These are phyloP conservation scores for Habrosyne pyritoides DNA, from an alignment of 2,888 invertebrate genomes.

Conservation along the genomic window DNA sequence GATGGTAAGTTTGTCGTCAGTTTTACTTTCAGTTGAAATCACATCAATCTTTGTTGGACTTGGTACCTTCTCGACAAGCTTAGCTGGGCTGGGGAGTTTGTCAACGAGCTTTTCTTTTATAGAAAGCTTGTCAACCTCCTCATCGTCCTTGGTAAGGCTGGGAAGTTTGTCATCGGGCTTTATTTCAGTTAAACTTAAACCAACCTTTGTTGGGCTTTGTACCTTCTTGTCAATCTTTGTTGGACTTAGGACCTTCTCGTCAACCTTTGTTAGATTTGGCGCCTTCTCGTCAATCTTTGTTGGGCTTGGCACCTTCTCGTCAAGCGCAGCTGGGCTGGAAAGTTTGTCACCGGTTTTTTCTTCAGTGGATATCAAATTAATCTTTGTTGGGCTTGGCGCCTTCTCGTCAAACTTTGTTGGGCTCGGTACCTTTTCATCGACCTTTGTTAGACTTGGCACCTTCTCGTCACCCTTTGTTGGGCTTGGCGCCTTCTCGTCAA, in stretches of 20 bases:
- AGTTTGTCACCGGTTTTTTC: conserved; percentile 8
- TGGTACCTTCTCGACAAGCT: background rate
- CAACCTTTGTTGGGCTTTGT: background rate
- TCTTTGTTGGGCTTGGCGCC: background rate
- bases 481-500: conserved; percentile 5
- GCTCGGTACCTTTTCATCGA: background rate
- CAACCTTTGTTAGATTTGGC: too few relatives aligned
- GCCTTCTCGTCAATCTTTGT: background rate
- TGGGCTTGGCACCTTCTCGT: conserved; percentile 12
- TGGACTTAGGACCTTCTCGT: conserved; percentile 9
- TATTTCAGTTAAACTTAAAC: too few relatives aligned
- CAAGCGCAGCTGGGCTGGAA: background rate
- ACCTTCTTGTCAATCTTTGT: conserved; percentile 8
- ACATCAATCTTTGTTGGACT: background rate
- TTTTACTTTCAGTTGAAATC: conserved; percentile 4
- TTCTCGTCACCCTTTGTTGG: conserved; percentile 13
- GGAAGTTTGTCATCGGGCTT: background rate
- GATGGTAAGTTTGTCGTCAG: background rate
- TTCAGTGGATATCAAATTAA: too few relatives aligned
- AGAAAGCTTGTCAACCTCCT: too few relatives aligned
- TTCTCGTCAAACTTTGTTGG: background rate
- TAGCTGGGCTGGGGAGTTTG: conserved; percentile 6
- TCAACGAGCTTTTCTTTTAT: conserved; percentile 10
- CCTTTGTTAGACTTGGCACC: conserved; percentile 8
- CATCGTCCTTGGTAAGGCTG: background rate